Conservation (phyloP, 2,797 vertebrate genomes). For the Cephalopachus bancanus region DNA sequence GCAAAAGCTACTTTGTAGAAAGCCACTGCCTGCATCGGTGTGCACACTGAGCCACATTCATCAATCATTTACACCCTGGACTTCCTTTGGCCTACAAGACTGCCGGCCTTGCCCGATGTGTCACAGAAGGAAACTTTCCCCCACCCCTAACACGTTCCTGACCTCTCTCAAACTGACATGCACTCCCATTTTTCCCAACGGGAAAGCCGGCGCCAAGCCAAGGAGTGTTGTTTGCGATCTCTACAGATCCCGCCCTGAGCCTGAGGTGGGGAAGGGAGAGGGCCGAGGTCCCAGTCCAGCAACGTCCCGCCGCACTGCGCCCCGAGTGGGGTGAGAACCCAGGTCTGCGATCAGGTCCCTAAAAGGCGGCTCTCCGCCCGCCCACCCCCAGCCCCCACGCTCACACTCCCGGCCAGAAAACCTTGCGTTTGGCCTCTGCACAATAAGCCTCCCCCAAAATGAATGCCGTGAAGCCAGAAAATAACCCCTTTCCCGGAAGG, state of each 20-base stretch:
- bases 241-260: not conserved
- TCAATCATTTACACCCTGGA: conserved; percentile 77
- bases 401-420: conserved; percentile 56
- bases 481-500: conserved; percentile 87
- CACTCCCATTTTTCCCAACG: not conserved
- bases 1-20: conserved; percentile 69
- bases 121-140: conserved; percentile 85
- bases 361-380: conserved; percentile 70
- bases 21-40: conserved; percentile 77
- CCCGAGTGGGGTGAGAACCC: not conserved
- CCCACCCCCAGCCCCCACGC: not conserved
- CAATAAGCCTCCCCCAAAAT: conserved; percentile 87
- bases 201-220: not conserved
- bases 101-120: conserved; percentile 82
- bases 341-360: not conserved
- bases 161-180: not conserved
- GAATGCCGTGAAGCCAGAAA: conserved; percentile 87
- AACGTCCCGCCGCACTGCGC: not conserved
- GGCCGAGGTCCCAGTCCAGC: not conserved
- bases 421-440: conserved; percentile 85
- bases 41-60: conserved; percentile 80
- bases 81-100: conserved; percentile 82
- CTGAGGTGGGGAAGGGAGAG: not conserved
- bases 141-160: conserved; percentile 83
- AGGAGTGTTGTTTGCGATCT: not conserved